Base-by-base conservation (phyloP, 1,140 invertebrate genomes). In the Drosophila nigrodunni region DNA sequence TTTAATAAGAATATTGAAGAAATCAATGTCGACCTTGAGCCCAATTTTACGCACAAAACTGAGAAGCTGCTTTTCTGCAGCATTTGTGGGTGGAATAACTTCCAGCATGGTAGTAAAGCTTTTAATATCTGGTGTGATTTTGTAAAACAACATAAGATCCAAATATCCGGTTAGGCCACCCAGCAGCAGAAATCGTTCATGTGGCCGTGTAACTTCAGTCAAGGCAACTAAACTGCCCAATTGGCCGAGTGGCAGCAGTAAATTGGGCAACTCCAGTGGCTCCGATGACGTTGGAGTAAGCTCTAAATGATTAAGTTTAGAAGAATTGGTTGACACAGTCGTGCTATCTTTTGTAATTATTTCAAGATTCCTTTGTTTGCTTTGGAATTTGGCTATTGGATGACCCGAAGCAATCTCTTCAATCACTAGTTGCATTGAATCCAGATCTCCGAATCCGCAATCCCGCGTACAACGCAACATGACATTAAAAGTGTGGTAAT, bases 1-100 rank as follows among this genome's bases (percentile, higher is more conserved):
- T 82, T 96, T 97, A 54, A 98, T 98, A 11, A 98, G 92, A 90
- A 96, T 94, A 92, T 98, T 99, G 78, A 95, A 97, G 90, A 98
- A 97, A 87, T 95, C 95, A 41, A 96, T 94, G 93, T 98, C 97
- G 0, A 95, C 92, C 78, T 93, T 94, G 0, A 97, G 87, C 10
- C 94, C 92, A 39, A 93, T 91, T 58, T 93, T 86, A 57, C 94
- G 94, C 83, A 97, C 94, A 21, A 94, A 87, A 41, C 87, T 72
- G 6, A 97, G 71, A 7, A 97, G 79, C 74, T 94, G 93, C 74
- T 95, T 93, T 92, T 98, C 97, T 34, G 94, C 94, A 49, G 94
- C 91, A 59, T 90, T 82, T 35, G 94, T 95, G 55, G 95, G 92
- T 5, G 96, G 96, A 65, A 97, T 93, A 66, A 95, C 91, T 78